Evolutionary conservation across 1,140 invertebrate species (phyloP).

Genomic region (Muscidifurax raptorellus): DNA sequence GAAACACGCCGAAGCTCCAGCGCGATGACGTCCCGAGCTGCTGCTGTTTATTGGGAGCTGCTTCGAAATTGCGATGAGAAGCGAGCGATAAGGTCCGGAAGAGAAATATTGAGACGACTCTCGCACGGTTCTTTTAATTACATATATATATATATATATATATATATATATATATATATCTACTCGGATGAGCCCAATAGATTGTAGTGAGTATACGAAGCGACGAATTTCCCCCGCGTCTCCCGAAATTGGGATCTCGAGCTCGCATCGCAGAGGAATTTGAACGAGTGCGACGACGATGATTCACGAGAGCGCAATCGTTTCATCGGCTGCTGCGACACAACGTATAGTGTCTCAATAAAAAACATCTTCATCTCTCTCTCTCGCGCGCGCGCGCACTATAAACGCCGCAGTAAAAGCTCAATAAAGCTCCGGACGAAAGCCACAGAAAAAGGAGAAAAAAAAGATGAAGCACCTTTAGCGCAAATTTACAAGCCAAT

Average conservation of each 20-base stretch:
- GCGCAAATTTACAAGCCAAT: constrained; percentile 37
- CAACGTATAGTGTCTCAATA: background rate
- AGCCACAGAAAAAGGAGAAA: background rate
- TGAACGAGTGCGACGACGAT: background rate
- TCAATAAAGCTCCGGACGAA: background rate
- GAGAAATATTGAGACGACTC: background rate
- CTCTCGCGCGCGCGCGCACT: background rate
- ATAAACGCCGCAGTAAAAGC: constrained; percentile 48
- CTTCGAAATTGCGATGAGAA: constrained; percentile 48
- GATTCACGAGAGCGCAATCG: background rate
- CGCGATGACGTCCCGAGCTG: constrained; percentile 5
- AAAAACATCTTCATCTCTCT: background rate
- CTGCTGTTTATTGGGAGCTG: constrained; percentile 26
- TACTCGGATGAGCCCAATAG: constrained; percentile 31
- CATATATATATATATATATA: background rate
- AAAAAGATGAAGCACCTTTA: background rate
- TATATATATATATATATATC: too few relatives aligned
- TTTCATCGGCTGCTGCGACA: background rate
- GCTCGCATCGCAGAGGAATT: background rate
- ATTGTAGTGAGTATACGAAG: background rate
- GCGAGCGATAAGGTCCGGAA: constrained; percentile 50
- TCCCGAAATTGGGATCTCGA: background rate
- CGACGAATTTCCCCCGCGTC: background rate
- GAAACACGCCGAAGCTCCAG: constrained; percentile 36
- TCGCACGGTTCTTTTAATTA: constrained; percentile 54